Conservation (phyloP, 2,888 invertebrate species). For the Trileptium ribeirensis region DNA sequence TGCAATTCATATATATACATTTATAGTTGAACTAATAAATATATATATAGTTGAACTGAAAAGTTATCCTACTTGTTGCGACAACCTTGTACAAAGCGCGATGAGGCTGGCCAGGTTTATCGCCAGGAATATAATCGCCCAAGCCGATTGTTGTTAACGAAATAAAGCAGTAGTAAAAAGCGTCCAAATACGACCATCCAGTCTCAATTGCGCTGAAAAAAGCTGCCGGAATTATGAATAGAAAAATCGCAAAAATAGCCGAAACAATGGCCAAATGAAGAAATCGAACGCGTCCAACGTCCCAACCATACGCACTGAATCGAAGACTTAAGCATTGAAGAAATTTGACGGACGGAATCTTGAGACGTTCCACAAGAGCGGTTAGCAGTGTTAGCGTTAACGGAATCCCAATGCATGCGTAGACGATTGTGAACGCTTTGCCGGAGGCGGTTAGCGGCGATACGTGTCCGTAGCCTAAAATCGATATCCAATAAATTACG, state of each 20-base stretch:
- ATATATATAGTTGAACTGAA: slow-evolving; percentile 46
- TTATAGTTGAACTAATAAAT: no score
- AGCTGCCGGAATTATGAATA: slow-evolving; percentile 68
- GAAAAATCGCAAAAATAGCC: slow-evolving; percentile 57
- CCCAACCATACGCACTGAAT: slow-evolving; percentile 65
- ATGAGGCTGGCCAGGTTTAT: slow-evolving; percentile 67
- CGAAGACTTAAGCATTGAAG: slow-evolving; percentile 65
- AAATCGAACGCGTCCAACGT: slow-evolving; percentile 44
- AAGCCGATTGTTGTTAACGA: slow-evolving; percentile 80
- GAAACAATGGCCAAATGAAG: slow-evolving; percentile 57
- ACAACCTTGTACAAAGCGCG: slow-evolving; percentile 73
- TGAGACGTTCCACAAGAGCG: slow-evolving; percentile 71
- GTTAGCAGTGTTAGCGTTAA: slow-evolving; percentile 73
- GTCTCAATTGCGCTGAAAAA: slow-evolving; percentile 69
- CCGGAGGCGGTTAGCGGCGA: slow-evolving; percentile 76
- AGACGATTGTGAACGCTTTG: slow-evolving; percentile 78
- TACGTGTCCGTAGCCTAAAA: slow-evolving; percentile 76
- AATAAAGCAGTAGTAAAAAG: slow-evolving; percentile 83
- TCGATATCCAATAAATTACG: no score
- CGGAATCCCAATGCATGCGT: slow-evolving; percentile 74
- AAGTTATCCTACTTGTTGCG: slow-evolving; percentile 70
- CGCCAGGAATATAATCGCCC: slow-evolving; percentile 81
- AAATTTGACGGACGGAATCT: slow-evolving; percentile 66
- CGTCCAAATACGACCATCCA: slow-evolving; percentile 67
- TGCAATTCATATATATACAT: no score